These are phyloP conservation scores for Tupiocoris notatus DNA, from an alignment of 2,888 invertebrate genomes.

Conservation along the genomic window DNA sequence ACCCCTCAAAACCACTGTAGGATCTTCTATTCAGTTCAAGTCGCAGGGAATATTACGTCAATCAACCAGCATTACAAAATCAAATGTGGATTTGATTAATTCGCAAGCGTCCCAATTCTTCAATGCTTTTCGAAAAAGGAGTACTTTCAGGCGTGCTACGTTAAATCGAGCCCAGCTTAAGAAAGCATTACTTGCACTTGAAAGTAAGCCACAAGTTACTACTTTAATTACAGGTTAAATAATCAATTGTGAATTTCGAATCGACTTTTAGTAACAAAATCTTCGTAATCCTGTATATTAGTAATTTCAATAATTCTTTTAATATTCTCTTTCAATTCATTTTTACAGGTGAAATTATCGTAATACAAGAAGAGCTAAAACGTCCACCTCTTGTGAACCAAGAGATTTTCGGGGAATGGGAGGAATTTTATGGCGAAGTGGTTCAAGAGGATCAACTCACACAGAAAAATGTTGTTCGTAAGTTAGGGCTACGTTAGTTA, in stretches of 20 bases:
- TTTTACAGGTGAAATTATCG: slow-evolving; percentile 18
- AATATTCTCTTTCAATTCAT: not conserved
- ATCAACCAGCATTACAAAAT: too few species aligned
- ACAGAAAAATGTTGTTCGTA: slow-evolving; percentile 20
- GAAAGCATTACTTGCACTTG: not conserved
- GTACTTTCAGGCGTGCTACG: not conserved
- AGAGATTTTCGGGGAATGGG: not conserved
- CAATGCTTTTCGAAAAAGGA: not conserved
- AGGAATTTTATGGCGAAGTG: not conserved
- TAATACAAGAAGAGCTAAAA: slow-evolving; percentile 5
- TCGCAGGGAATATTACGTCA: too few species aligned
- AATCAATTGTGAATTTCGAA: too few species aligned
- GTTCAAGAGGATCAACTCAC: slow-evolving; percentile 8
- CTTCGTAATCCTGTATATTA: too few species aligned
- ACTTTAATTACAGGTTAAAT: too few species aligned
- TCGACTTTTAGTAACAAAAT: too few species aligned
- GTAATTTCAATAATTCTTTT: not conserved
- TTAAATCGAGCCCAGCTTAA: not conserved
- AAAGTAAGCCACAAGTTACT: too few species aligned
- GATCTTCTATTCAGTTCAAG: too few species aligned
- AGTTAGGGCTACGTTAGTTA: too few species aligned
- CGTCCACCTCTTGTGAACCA: not conserved
- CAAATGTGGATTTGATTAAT: too few species aligned
- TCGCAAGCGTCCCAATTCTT: not conserved
- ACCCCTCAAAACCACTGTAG: too few species aligned